phyloP scores from a whole-genome alignment of 2,113 vertebrate genomes.

The Isurus oxyrinchus region DNA sequence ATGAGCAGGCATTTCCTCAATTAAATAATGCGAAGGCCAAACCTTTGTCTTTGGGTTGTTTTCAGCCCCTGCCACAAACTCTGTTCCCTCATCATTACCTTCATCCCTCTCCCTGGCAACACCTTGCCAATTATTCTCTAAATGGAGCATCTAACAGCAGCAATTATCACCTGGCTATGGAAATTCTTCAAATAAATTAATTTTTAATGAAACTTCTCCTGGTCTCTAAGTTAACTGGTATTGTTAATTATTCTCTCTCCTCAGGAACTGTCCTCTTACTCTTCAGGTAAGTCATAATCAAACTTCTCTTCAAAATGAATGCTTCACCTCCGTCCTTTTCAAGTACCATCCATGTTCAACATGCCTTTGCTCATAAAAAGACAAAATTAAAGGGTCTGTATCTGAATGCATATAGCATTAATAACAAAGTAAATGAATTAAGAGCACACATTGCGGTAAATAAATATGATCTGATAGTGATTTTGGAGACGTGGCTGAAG shows the following conservation, averaged over 20 bases:
- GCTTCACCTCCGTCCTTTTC: too few species aligned
- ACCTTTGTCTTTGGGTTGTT: background rate
- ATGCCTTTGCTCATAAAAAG: background rate
- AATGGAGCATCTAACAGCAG: background rate
- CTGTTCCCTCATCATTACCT: background rate
- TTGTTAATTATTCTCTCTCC: background rate
- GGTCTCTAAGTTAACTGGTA: background rate
- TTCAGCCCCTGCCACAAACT: background rate
- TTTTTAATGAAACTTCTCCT: background rate
- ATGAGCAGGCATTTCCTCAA: background rate
- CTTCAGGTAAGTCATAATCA: background rate
- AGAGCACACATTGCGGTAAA: too few species aligned
- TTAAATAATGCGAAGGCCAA: background rate
- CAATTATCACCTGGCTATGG: background rate
- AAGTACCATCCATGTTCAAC: background rate
- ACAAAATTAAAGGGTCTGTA: too few species aligned
- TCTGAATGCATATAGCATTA: too few species aligned
- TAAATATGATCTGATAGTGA: too few species aligned
- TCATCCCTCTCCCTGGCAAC: background rate
- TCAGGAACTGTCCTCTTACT: background rate
- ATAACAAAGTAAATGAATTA: too few species aligned
- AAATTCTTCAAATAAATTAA: background rate
- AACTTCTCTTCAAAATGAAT: background rate
- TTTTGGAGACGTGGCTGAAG: too few species aligned
- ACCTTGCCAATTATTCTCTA: background rate